These are phyloP conservation scores for Cantharis rufa DNA, from an alignment of 2,888 invertebrate species.

Conservation along the genomic window DNA sequence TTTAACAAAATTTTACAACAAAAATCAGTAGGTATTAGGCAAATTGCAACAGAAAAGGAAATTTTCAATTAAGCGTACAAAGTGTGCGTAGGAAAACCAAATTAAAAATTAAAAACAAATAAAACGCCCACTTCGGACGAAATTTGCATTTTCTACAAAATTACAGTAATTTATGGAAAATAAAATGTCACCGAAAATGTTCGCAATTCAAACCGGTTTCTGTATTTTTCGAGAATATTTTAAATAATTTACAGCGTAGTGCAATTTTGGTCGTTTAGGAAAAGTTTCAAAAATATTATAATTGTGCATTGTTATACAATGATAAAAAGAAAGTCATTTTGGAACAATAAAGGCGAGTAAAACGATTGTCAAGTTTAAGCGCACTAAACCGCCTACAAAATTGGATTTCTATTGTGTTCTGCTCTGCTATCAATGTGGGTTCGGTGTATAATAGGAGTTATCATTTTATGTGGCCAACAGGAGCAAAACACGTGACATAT, in stretches of 20 bases:
- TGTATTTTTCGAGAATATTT: neutral
- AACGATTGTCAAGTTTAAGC: neutral
- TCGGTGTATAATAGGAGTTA: neutral
- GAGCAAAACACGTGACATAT: neutral
- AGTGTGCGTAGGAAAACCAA: neutral
- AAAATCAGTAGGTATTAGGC: neutral
- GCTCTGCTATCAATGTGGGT: neutral
- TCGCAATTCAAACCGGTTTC: neutral
- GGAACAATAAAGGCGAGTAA: neutral
- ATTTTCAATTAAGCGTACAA: neutral
- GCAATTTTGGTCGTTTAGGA: neutral
- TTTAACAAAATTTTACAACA: neutral
- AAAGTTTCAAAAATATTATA: neutral
- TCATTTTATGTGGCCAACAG: neutral
- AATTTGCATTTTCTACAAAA: neutral
- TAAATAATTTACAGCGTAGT: neutral
- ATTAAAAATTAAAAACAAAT: neutral
- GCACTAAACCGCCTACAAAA: neutral
- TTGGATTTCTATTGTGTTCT: neutral
- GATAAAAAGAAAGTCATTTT: neutral
- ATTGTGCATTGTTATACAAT: neutral
- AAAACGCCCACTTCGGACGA: neutral
- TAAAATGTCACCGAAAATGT: neutral
- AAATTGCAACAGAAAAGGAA: neutral
- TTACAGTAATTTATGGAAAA: neutral